Base-by-base conservation (phyloP, 2,797 vertebrate genomes). In the Melanotaenia parkinsoni region DNA sequence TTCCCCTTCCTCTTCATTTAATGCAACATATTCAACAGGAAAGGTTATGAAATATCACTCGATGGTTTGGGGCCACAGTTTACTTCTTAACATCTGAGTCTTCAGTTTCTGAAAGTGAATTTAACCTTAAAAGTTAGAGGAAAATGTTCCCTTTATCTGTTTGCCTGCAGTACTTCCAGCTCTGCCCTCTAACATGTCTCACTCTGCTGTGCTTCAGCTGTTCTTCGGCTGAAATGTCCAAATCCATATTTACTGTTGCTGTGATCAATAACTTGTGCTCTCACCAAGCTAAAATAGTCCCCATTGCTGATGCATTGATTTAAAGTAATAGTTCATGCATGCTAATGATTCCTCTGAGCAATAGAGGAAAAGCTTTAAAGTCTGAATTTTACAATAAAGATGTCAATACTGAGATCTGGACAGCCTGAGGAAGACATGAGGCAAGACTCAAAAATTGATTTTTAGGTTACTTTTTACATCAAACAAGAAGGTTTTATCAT, bases 231-330 rank as follows among this genome's bases (percentile, higher is more conserved):
- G 62, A 76, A 67, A 61, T 70, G 68, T 60, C 73, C 69, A 71
- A 72, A 91, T 92, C 81, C 72, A 90, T 92, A 88, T 89, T 77
- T 86, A 89, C 83, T 88, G 89, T 79, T 26, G 56, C 77, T 77
- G 67, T 81, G 82, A 94, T 93, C 92, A 89, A 94, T 94, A 85
- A 92, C 85, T 85, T 86, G 81, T 85, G 81, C 86, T 89, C 70
- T 79, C 83, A 82, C 76, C 71, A 70, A 74, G 80, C 83, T 86
- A 89, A 87, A 86, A 82, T 77, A 72, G 74, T 89, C 81, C 77
- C 84, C 71, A 82, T 77, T 84, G 89, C 85, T 89, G 89, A 91
- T 88, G 58, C 89, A 94, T 94, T 67, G 92, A 93, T 93, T 89
- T 61, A 76, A 68, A 81, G 81, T 75, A 67, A 82, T 86, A 88